Base-by-base conservation (phyloP, 2,113 vertebrate genomes). In the Sula dactylatra region DNA sequence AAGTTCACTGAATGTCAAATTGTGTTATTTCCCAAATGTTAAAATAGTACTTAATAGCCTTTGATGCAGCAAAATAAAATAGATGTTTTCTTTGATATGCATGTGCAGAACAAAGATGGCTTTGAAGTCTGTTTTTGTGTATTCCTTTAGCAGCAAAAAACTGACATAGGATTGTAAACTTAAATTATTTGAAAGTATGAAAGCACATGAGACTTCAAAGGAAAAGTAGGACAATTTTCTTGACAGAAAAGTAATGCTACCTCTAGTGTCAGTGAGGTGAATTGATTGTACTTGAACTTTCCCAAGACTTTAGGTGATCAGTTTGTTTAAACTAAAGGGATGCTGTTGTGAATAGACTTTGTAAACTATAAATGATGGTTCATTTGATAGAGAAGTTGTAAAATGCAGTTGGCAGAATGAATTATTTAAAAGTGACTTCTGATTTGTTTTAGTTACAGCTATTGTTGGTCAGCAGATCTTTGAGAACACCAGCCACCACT, bases 21-120 rank as follows among this genome's bases (percentile, higher is more conserved):
- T 95, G 95, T 96, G 89, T 97, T 98, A 98, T 98, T 97, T 98
- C 93, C 96, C 95, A 94, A 93, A 97, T 97, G 85, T 97, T 98
- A 98, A 98, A 98, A 97, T 97, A 97, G 95, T 95, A 98, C 92
- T 97, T 95, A 96, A 97, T 96, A 95, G 84, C 69, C 94, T 98
- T 99, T 98, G 98, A 98, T 98, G 97, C 85, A 93, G 90, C 97
- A 97, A 96, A 98, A 92, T 97, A 96, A 96, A 94, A 95, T 97
- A 98, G 92, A 86, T 96, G 93, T 97, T 97, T 97, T 82, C 88
- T 98, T 98, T 98, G 94, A 97, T 97, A 96, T 95, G 76, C 47
- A 81, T 72, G 93, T 91, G 52, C 82, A 96, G 70, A 96, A 93
- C 70, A 96, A 97, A 97, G 90, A 92, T 93, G 91, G 31, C 73